Percentiles rank a stretch among this genome's conserved stretches.
phyloP scores from a whole-genome alignment of 2,888 invertebrate genomes.

The Leptinotarsa haldemani region DNA sequence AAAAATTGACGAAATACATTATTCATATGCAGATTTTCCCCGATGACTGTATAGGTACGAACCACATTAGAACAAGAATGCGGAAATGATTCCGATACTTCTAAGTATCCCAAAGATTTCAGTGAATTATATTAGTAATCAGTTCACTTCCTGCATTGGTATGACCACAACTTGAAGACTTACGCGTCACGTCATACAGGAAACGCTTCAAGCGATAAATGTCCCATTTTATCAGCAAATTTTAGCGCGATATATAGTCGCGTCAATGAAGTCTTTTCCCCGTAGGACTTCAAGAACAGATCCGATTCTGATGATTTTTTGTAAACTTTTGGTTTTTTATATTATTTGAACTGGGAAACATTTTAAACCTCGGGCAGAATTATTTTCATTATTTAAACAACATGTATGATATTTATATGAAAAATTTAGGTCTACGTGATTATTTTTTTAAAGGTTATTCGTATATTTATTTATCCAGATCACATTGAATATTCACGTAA shows the following conservation, averaged over 20 bases:
- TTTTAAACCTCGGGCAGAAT: no score
- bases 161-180: background rate
- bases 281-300: no score
- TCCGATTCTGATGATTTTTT: no score
- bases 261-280: no score
- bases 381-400: no score
- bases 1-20: background rate
- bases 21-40: background rate
- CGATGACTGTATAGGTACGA: background rate
- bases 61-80: background rate
- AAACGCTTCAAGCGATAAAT: background rate
- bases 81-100: constrained; percentile 7
- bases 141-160: background rate
- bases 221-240: background rate
- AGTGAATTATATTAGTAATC: background rate
- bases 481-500: no score
- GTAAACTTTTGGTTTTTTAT: no score
- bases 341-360: no score
- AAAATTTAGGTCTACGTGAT: no score
- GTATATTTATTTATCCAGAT: no score
- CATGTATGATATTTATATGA: no score
- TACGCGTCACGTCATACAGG: background rate
- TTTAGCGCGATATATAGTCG: background rate
- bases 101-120: background rate
- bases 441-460: no score